These are phyloP conservation scores for Nesometra sesokonis DNA, from an alignment of 35 echinoderm and acorn worm species.

Conservation along the genomic window DNA sequence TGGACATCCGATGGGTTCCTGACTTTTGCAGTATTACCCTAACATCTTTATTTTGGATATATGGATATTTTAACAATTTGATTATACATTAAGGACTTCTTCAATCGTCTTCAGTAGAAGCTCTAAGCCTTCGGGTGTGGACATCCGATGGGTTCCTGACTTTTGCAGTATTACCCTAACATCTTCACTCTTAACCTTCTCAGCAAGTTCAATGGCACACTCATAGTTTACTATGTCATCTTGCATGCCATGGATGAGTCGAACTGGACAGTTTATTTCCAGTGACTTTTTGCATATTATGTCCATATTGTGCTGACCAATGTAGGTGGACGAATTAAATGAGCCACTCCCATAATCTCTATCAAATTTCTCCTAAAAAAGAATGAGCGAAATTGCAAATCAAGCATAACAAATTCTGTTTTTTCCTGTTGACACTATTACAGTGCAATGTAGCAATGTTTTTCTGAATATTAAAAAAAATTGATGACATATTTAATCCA, in stretches of 20 bases:
- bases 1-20: conserved; percentile 49
- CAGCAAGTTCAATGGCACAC: conserved; percentile 22
- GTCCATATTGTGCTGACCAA: not conserved
- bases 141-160: conserved; percentile 44
- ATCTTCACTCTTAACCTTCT: conserved; percentile 40
- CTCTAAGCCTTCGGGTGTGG: conserved; percentile 16
- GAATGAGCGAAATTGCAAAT: too few relatives aligned
- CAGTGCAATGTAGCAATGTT: too few relatives aligned
- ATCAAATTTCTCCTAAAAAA: too few relatives aligned
- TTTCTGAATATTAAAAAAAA: too few relatives aligned
- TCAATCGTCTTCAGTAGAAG: conserved; percentile 28
- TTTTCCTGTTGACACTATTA: too few relatives aligned
- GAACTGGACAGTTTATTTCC: conserved; percentile 20
- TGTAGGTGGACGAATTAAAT: too few relatives aligned
- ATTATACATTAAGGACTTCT: conserved; percentile 7
- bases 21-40: conserved; percentile 39
- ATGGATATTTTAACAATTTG: not conserved
- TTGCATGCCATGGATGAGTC: conserved; percentile 62
- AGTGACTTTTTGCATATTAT: not conserved
- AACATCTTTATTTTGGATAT: conserved; percentile 6
- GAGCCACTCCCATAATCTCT: too few relatives aligned
- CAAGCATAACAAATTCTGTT: too few relatives aligned
- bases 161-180: conserved; percentile 49
- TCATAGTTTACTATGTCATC: conserved; percentile 41
- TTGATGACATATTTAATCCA: too few relatives aligned